These are phyloP conservation scores for Temnothorax longispinosus DNA, from an alignment of 1,140 invertebrate genomes.

Conservation along the genomic window DNA sequence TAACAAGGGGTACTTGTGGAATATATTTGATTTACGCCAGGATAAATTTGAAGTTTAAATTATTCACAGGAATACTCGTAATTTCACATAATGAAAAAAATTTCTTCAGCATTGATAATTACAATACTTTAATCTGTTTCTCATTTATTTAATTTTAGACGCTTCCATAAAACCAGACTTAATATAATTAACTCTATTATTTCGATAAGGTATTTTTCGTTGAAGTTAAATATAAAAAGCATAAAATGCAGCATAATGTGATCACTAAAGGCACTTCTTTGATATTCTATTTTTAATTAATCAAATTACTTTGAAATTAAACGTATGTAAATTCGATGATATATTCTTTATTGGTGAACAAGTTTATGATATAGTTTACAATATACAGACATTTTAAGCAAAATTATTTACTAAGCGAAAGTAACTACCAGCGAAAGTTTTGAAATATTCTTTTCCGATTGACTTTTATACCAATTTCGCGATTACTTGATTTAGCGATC, in stretches of 20 bases:
- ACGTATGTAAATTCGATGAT: not conserved
- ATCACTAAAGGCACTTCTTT: not conserved
- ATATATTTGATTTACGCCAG: slow-evolving; percentile 56
- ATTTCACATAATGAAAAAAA: slow-evolving; percentile 22
- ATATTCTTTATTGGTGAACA: not conserved
- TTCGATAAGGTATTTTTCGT: slow-evolving; percentile 27
- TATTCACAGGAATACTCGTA: slow-evolving; percentile 26
- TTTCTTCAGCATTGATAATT: slow-evolving; percentile 15
- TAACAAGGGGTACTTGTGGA: slow-evolving; percentile 50
- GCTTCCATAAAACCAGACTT: not conserved
- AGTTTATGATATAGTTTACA: not conserved
- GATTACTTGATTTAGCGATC: not conserved
- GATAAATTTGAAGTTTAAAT: slow-evolving; percentile 55
- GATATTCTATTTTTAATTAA: not conserved
- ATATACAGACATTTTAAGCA: not conserved
- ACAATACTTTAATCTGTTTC: slow-evolving; percentile 15
- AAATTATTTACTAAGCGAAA: not conserved
- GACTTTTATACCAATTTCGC: not conserved
- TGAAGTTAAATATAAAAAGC: not conserved
- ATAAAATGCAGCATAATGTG: not conserved
- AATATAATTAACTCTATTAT: not conserved
- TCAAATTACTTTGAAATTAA: not conserved
- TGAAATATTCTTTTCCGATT: not conserved
- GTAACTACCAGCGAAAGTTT: not conserved
- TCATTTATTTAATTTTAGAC: slow-evolving; percentile 28